Evolutionary conservation across 2,888 invertebrate genomes (phyloP).

Genomic region (Stenichneumon culpator): DNA sequence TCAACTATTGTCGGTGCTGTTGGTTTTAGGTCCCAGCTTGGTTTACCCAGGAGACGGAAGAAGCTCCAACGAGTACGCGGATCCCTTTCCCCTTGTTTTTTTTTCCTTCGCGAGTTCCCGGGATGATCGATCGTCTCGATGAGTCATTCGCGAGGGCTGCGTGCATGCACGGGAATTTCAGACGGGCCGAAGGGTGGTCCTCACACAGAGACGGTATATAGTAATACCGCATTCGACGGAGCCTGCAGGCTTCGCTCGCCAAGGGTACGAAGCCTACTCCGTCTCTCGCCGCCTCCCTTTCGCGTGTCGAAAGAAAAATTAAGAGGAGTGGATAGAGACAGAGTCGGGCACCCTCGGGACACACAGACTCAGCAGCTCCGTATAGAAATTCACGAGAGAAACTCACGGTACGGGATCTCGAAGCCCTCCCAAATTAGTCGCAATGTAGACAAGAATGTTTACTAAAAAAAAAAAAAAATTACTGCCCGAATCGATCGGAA

Average conservation of each 20-base stretch:
- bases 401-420: not conserved
- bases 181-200: slow-evolving; percentile 61
- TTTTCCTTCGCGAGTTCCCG: slow-evolving; percentile 19
- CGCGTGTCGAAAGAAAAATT: slow-evolving; percentile 49
- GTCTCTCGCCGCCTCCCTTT: slow-evolving; percentile 25
- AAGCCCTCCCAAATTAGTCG: slow-evolving; percentile 4
- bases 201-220: slow-evolving; percentile 20
- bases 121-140: slow-evolving; percentile 78
- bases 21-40: slow-evolving; percentile 35
- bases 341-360: slow-evolving; percentile 48
- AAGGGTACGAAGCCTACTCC: slow-evolving; percentile 44
- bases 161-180: slow-evolving; percentile 71
- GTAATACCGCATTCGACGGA: slow-evolving; percentile 12
- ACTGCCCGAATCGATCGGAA: not conserved
- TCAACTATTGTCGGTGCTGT: not conserved
- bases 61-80: slow-evolving; percentile 14
- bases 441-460: not conserved
- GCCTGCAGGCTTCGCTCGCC: slow-evolving; percentile 59
- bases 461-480: not conserved
- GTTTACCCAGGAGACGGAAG: slow-evolving; percentile 15
- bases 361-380: slow-evolving; percentile 11
- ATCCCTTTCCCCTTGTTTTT: slow-evolving; percentile 48
- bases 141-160: slow-evolving; percentile 74
- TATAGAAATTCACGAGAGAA: slow-evolving; percentile 13
- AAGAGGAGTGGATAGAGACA: slow-evolving; percentile 12